Evolutionary conservation across 2,113 vertebrate genomes (phyloP), one percentile per base, ranked within the genome.

Genomic region (Grus americana): DNA sequence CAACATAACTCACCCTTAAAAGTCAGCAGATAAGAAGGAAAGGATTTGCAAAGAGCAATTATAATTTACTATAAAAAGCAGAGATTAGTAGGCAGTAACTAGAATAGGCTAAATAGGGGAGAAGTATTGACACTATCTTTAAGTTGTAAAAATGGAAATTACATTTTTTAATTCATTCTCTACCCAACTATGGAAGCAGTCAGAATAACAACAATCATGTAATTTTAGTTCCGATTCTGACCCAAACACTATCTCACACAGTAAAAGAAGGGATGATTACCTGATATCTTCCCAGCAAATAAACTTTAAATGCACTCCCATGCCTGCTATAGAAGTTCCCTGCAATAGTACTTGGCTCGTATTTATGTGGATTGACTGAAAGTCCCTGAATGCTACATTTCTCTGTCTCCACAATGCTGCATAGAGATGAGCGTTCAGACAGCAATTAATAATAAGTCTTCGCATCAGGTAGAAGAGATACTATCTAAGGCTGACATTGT

Each of bases 21-120:
- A 94, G 87, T 20, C 11, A 87, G 23, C 24, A 76, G 58, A 62
- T 88, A 85, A 93, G 54, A 94, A 66, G 40, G 47, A 74, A 93
- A 91, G 16, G 16, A 52, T 95, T 95, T 94, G 55, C 58, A 90
- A 83, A 93, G 38, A 82, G 54, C 15, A 89, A 89, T 91, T 93
- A 55, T 20, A 50, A 59, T 72, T 73, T 66, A 46, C 15, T 73
- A 40, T 75, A 63, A 94, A 87, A 92, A 92, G 54, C 49, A 55
- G 34, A 95, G 81, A 92, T 86, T 96, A 90, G 15, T 42, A 90
- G 38, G 18, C 46, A 87, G 38, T 49, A 86, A 79, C 30, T 42
- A 57, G 52, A 89, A 72, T 32, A 40, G 55, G 54, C 66, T 70
- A 79, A 91, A 85, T n/a, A 83, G 24, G 10, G 32, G 14, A 87